A percentile compares a stretch with the other conserved stretches of the same genome.
Evolutionary conservation across 2,113 vertebrate species (phyloP).

Genomic region (Thunnus maccoyii): DNA sequence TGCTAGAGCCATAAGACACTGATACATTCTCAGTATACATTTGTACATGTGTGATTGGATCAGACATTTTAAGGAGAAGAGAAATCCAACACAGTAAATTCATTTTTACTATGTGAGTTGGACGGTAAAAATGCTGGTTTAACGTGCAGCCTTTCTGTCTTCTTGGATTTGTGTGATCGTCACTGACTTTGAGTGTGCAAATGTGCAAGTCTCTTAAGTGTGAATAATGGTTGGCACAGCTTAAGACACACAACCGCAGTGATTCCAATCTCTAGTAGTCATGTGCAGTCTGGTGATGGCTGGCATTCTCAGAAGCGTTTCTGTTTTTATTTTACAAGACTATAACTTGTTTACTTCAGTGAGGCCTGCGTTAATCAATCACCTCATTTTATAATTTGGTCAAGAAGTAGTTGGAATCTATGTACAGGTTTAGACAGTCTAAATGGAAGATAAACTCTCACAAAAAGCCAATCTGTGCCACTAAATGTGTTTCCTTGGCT

Average conservation of each 20-base stretch:
- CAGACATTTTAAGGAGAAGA: not conserved
- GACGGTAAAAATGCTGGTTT: not conserved
- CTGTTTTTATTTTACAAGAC: not conserved
- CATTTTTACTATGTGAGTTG: not conserved
- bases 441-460: not conserved
- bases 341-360: not conserved
- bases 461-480: conserved; percentile 19
- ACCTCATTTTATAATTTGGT: not conserved
- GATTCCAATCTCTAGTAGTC: conserved; percentile 27
- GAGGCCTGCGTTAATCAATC: not conserved
- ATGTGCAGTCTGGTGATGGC: conserved; percentile 28
- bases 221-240: conserved; percentile 37
- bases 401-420: not conserved
- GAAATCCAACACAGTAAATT: not conserved
- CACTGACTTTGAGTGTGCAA: not conserved
- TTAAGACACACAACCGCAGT: conserved; percentile 20
- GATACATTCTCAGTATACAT: not conserved
- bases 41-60: not conserved
- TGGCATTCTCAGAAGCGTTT: not conserved
- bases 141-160: not conserved
- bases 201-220: conserved; percentile 11
- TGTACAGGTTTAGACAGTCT: not conserved
- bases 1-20: not conserved
- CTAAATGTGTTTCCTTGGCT: conserved; percentile 17
- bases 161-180: not conserved